Conservation (phyloP, 2,888 invertebrate species). For the Amblyjoppa fuscipennis region DNA sequence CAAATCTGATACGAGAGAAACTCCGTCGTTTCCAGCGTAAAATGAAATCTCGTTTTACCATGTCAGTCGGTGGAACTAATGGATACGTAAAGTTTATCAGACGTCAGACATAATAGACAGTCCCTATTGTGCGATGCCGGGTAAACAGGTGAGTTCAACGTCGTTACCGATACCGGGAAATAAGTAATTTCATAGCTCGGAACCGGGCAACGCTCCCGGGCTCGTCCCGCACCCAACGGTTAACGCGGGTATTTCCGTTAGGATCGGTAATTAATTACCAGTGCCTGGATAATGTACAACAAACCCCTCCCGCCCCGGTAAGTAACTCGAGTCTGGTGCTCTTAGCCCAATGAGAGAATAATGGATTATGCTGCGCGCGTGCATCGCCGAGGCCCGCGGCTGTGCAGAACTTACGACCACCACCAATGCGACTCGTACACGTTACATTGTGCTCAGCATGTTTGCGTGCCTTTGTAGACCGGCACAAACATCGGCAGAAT, state of each 20-base stretch:
- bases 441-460: conserved; percentile 31
- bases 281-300: conserved; percentile 63
- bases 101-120: conserved; percentile 6
- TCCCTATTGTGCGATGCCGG: neutral
- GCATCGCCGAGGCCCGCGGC: conserved; percentile 38
- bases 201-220: conserved; percentile 20
- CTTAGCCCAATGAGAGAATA: conserved; percentile 69
- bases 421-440: neutral
- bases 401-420: conserved; percentile 23
- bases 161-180: conserved; percentile 5
- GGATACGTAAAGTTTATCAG: conserved; percentile 11
- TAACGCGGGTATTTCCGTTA: conserved; percentile 44
- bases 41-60: neutral
- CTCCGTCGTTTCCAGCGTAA: neutral
- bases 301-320: conserved; percentile 38
- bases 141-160: conserved; percentile 3
- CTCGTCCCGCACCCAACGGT: conserved; percentile 13
- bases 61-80: neutral
- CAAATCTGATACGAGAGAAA: neutral
- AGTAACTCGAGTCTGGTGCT: conserved; percentile 66
- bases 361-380: conserved; percentile 65
- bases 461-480: conserved; percentile 22
- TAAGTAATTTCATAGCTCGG: conserved; percentile 46
- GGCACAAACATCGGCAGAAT: neutral
- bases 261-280: conserved; percentile 67